These are phyloP conservation scores for Antechinus flavipes DNA, from an alignment of 2,113 vertebrate species.

Conservation along the genomic window DNA sequence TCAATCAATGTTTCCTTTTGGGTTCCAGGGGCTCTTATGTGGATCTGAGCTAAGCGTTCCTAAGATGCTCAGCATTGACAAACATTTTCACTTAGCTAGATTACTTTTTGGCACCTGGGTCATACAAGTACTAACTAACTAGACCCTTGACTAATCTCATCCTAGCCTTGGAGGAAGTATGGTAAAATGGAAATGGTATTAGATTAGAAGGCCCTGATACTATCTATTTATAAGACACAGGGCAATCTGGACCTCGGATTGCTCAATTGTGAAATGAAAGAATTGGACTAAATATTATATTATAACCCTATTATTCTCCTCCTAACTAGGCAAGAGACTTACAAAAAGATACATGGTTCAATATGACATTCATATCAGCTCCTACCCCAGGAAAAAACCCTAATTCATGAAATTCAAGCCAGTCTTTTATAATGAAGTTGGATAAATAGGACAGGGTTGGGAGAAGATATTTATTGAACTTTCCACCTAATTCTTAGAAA, in stretches of 20 bases:
- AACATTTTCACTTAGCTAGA: constrained; percentile 72
- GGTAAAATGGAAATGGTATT: neutral
- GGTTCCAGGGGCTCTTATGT: constrained; percentile 57
- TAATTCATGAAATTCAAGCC: neutral
- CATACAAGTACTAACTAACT: constrained; percentile 12
- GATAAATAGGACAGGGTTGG: neutral
- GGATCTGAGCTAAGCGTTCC: constrained; percentile 55
- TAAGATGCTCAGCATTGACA: constrained; percentile 75
- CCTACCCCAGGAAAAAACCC: neutral
- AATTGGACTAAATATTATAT: neutral
- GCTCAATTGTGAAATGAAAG: neutral
- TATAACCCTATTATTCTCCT: neutral
- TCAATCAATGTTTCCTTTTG: constrained; percentile 75
- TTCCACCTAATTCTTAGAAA: neutral
- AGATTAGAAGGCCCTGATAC: neutral
- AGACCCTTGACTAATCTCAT: constrained; percentile 59
- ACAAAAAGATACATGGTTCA: neutral
- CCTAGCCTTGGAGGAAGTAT: constrained; percentile 17
- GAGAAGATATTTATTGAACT: neutral
- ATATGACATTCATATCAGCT: neutral
- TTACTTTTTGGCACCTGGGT: constrained; percentile 58
- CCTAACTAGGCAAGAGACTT: neutral
- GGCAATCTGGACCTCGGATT: neutral
- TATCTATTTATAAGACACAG: neutral
- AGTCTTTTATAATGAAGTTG: neutral